Conservation (phyloP, 2,113 vertebrate species). For the Sakesphorus luctuosus region DNA sequence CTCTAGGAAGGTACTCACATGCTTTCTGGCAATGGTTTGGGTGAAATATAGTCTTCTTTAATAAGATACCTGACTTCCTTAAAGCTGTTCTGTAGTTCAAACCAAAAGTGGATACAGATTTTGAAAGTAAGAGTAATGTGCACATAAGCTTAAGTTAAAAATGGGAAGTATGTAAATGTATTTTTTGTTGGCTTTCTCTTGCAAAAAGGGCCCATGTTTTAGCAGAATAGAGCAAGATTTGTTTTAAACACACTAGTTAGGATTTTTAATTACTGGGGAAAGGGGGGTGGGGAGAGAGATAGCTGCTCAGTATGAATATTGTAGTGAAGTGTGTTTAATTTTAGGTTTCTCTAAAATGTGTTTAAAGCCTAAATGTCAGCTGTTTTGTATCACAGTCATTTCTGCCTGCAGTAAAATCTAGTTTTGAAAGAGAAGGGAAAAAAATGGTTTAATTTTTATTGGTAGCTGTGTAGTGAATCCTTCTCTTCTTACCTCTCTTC, state of each 20-base stretch:
- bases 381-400: not conserved
- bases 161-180: not conserved
- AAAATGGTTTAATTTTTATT: not conserved
- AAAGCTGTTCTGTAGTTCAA: not conserved
- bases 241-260: not conserved
- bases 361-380: not conserved
- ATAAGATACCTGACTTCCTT: not conserved
- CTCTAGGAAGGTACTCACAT: not conserved
- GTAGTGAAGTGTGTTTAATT: not conserved
- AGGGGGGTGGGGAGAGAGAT: too few relatives aligned
- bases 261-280: too few relatives aligned
- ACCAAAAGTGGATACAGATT: not conserved
- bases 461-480: not conserved
- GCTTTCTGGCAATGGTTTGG: not conserved
- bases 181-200: not conserved
- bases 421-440: not conserved
- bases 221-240: not conserved
- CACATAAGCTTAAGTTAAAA: not conserved
- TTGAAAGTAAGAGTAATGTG: not conserved
- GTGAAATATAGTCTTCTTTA: not conserved
- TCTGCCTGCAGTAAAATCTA: not conserved
- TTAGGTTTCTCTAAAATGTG: not conserved
- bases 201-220: not conserved
- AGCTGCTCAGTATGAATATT: not conserved
- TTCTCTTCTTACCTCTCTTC: not conserved